phyloP scores from a whole-genome alignment of 2,113 vertebrate genomes.

The Urocitellus parryii region DNA sequence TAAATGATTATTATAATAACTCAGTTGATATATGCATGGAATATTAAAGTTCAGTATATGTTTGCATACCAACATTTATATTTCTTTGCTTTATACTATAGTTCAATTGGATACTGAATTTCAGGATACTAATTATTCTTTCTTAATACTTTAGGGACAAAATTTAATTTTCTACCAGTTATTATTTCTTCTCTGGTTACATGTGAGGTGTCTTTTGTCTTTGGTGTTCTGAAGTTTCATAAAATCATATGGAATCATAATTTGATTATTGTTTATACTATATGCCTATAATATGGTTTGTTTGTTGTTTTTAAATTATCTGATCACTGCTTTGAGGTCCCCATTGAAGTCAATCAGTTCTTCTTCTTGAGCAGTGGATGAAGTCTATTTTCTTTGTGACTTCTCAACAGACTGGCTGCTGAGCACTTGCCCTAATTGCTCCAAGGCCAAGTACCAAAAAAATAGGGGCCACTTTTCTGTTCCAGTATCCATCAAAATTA shows the following conservation, averaged over 20 bases:
- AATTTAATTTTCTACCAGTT: neutral
- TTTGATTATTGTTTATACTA: neutral
- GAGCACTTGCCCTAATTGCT: neutral
- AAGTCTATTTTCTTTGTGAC: neutral
- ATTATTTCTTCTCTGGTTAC: neutral
- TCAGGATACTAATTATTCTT: neutral
- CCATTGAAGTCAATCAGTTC: neutral
- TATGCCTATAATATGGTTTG: neutral
- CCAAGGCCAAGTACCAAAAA: neutral
- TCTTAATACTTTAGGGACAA: neutral
- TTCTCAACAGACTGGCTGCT: neutral
- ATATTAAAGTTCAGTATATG: neutral
- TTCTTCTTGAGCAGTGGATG: neutral
- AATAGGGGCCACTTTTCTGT: fast-evolving
- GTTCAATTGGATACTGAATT: neutral
- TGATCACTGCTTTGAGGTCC: neutral
- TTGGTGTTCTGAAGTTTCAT: neutral
- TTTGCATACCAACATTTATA: neutral
- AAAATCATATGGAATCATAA: neutral
- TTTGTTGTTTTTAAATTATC: neutral
- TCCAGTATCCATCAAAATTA: neutral
- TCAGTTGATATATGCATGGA: neutral
- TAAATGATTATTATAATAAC: neutral
- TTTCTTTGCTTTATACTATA: neutral
- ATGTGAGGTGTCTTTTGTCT: neutral